Evolutionary conservation across 92 coral and sea anemone genomes (phyloP).

Genomic region (Desmophyllum pertusum): DNA sequence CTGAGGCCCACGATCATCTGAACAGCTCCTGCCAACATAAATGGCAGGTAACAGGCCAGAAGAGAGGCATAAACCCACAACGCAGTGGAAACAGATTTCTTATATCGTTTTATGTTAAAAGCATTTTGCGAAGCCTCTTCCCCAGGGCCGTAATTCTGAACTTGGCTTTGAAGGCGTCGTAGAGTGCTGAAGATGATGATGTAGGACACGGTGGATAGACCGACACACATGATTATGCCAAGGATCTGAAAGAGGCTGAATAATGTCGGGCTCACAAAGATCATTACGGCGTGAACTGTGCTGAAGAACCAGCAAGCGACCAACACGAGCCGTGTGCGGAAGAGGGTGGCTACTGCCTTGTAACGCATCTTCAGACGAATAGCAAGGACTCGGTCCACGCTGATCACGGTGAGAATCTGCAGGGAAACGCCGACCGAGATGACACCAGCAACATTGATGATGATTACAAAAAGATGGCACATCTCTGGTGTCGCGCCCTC

Average conservation of each 20-base stretch:
- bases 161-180: slow-evolving; percentile 14
- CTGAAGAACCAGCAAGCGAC: slow-evolving; percentile 24
- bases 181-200: slow-evolving; percentile 9
- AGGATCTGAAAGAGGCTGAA: slow-evolving; percentile 10
- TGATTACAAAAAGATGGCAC: neutral
- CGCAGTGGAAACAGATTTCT: slow-evolving; percentile 5
- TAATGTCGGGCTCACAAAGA: slow-evolving; percentile 7
- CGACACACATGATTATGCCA: slow-evolving; percentile 16
- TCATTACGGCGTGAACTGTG: slow-evolving; percentile 1
- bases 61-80: slow-evolving; percentile 33
- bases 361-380: slow-evolving; percentile 28
- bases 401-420: neutral
- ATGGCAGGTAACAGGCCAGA: slow-evolving; percentile 12
- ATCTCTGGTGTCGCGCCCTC: neutral
- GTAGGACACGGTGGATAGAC: slow-evolving; percentile 8
- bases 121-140: neutral
- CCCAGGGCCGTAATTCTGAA: slow-evolving; percentile 3
- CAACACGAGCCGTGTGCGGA: neutral
- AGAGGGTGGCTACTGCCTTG: neutral
- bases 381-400: slow-evolving; percentile 16
- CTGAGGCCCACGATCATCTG: neutral
- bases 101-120: slow-evolving; percentile 1
- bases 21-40: neutral
- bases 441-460: slow-evolving; percentile 10
- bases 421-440: slow-evolving; percentile 6